Base-by-base conservation (phyloP, 1,140 invertebrate species). In the Monochamus saltuarius region DNA sequence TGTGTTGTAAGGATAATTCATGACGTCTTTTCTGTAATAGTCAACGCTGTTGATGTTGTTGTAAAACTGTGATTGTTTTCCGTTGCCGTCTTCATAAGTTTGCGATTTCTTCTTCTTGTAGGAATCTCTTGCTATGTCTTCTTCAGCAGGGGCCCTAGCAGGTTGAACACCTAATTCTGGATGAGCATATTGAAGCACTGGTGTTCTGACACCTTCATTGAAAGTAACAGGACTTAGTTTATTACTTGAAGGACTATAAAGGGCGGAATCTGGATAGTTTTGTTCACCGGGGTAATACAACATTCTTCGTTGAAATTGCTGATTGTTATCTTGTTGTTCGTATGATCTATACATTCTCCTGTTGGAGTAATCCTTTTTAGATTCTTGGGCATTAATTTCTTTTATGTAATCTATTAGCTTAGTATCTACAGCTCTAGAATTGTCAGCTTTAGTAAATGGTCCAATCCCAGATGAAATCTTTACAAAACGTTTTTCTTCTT, bases 121-220 rank as follows among this genome's bases (percentile, higher is more conserved):
- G 1, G n/a, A 9, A n/a, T 56, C 53, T 6, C 34, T 45, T 13
- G 22, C 22, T 29, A 40, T 43, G 22, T 79, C 70, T 42, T 79
- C 75, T 34, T 80, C 78, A 29, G 75, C 61, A 1, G 78, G 79
- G 2, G 78, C 79, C 73, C 87, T 88, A 0, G 87, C 88, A 0
- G 87, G 86, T 66, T 90, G 89, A 0, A 88, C 85, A 6, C 89
- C 89, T 1, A 89, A 72, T 65, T 90, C 89, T 0, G 89, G 89
- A 73, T 90, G 88, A 6, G 88, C 88, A 64, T 90, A 90, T 64
- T 90, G 87, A 1, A 89, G 76, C 3, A 90, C 86, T 0, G 89
- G 89, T 14, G 86, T 84, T 46, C 88, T 77, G 0, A 85, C 85
- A 39, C 85, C 86, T 65, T 88, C 83, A 65, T 87, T 88, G 55